Conservation (phyloP, 2,797 vertebrate species). For the Cryptoprocta ferox region DNA sequence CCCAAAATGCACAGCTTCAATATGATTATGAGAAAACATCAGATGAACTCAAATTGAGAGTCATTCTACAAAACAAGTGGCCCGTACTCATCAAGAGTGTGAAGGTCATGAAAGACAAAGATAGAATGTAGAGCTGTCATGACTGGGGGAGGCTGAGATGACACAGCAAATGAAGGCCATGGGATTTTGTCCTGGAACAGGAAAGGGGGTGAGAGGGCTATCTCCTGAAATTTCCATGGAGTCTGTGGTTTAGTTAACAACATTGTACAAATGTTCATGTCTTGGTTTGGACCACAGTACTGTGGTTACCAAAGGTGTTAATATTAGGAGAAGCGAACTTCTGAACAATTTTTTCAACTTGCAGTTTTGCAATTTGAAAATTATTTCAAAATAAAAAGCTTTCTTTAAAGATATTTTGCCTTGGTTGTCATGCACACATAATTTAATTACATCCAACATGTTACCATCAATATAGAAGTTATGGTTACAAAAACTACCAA, state of each 20-base stretch:
- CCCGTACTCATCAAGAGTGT: not conserved
- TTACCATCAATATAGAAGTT: not conserved
- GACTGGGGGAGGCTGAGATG: fast-evolving
- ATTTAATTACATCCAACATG: not conserved
- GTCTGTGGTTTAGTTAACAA: not conserved
- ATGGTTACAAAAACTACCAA: not conserved
- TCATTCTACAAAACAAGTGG: not conserved
- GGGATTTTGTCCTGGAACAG: not conserved
- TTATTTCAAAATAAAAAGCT: not conserved
- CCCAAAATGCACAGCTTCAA: not conserved
- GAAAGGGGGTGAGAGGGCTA: not conserved
- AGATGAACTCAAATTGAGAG: not conserved
- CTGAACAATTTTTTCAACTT: not conserved
- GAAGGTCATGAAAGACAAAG: not conserved
- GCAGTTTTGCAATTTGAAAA: not conserved
- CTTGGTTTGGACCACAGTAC: not conserved
- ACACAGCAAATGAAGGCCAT: not conserved
- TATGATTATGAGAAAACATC: not conserved
- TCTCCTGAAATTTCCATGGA: not conserved
- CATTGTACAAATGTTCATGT: not conserved
- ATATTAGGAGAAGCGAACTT: not conserved
- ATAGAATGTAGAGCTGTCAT: not conserved
- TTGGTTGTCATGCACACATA: not conserved
- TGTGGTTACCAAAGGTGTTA: not conserved
- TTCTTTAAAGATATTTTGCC: not conserved